These are phyloP conservation scores for Grammomys surdaster DNA, from an alignment of 2,113 vertebrate species.

Conservation along the genomic window DNA sequence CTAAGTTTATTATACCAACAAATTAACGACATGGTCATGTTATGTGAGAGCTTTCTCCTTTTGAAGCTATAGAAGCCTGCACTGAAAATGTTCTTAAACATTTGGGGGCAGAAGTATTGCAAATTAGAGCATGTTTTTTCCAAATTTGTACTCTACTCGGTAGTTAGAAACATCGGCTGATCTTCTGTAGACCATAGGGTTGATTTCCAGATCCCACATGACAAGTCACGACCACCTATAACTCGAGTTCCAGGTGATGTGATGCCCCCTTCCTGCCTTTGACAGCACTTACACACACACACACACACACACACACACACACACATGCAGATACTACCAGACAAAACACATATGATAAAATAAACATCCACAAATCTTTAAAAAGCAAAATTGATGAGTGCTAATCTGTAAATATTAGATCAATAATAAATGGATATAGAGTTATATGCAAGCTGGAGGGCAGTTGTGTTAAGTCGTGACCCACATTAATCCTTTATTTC, in stretches of 20 bases:
- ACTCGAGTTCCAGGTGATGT: neutral
- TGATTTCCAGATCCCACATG: neutral
- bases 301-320: neutral
- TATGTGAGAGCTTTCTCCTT: neutral
- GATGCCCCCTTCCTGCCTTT: no score
- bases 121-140: neutral
- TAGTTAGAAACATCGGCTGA: neutral
- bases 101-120: neutral
- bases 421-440: conserved; percentile 38
- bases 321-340: neutral
- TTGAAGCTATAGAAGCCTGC: neutral
- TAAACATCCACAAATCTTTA: neutral
- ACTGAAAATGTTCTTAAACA: conserved; percentile 7
- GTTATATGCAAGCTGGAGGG: neutral
- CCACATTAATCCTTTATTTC: conserved; percentile 62
- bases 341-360: neutral
- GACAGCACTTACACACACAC: neutral
- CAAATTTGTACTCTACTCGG: neutral
- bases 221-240: neutral
- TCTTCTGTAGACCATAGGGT: neutral
- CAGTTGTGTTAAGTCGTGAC: neutral
- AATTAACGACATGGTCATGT: neutral
- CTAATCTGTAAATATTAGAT: conserved; percentile 1
- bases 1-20: conserved; percentile 27
- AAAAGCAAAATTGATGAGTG: neutral